phyloP scores from a whole-genome alignment of 2,888 invertebrate species.

The Ichneumoninae sp. region DNA sequence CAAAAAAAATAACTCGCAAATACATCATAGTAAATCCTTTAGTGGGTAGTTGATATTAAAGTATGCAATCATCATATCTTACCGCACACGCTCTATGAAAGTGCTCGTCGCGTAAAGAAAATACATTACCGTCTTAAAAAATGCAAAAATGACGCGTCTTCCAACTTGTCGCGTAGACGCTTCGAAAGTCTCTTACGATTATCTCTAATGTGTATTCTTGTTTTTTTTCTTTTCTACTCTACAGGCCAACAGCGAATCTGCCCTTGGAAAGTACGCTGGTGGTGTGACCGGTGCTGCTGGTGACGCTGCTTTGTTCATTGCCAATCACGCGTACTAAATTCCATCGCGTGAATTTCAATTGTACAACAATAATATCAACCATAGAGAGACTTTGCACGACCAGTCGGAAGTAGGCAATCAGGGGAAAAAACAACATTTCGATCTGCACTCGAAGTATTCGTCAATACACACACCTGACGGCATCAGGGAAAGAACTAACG shows the following conservation, averaged over 20 bases:
- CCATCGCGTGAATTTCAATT: conserved; percentile 37
- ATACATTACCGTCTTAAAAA: conserved; percentile 28
- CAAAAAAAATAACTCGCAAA: background rate
- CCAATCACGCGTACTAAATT: conserved; percentile 97
- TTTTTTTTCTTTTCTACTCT: conserved; percentile 30
- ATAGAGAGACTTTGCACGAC: conserved; percentile 56
- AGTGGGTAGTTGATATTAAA: conserved; percentile 12
- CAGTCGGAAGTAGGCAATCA: conserved; percentile 52
- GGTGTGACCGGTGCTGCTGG: conserved; percentile 94
- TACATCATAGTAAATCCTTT: background rate
- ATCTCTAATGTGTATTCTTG: conserved; percentile 28
- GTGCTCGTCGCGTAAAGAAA: background rate
- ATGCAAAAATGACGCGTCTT: conserved; percentile 35
- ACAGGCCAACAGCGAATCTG: conserved; percentile 96
- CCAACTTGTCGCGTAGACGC: conserved; percentile 36
- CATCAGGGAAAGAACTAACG: conserved; percentile 31
- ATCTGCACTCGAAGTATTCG: conserved; percentile 36
- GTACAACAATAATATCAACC: conserved; percentile 55
- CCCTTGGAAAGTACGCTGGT: conserved; percentile 96
- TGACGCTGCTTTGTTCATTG: conserved; percentile 95
- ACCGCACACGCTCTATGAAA: conserved; percentile 15
- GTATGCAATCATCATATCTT: conserved; percentile 25
- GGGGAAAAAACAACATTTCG: conserved; percentile 14
- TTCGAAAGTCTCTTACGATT: conserved; percentile 19
- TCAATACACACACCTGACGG: conserved; percentile 11